Evolutionary conservation across 92 coral and sea anemone species (phyloP).

Genomic region (Siderastrea siderea): DNA sequence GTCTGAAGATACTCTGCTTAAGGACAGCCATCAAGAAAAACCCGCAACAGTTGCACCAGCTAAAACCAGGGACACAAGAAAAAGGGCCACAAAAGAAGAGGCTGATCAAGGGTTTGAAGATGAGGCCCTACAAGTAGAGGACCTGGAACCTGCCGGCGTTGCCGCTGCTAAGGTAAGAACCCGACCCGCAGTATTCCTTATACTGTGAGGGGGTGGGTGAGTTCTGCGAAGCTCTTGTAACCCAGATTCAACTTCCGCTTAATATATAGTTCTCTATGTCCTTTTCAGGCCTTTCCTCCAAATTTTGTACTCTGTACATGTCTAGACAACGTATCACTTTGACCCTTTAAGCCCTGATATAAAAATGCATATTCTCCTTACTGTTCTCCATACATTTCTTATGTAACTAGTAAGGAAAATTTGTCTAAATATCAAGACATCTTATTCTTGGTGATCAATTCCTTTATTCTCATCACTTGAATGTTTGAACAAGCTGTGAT

Average conservation of each 20-base stretch:
- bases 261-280: not conserved
- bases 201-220: not conserved
- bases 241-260: not conserved
- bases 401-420: no score
- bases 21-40: conserved; percentile 34
- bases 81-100: conserved; percentile 31
- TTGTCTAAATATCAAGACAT: no score
- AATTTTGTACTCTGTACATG: not conserved
- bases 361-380: no score
- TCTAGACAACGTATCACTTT: not conserved
- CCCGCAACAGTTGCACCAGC: conserved; percentile 8
- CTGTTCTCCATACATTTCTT: no score
- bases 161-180: conserved; percentile 67
- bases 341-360: not conserved
- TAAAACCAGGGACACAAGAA: conserved; percentile 5
- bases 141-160: conserved; percentile 84
- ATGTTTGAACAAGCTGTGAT: no score
- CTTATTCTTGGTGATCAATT: no score
- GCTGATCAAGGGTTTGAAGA: conserved; percentile 45
- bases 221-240: not conserved
- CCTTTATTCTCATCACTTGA: no score
- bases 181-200: no score
- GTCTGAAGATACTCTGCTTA: conserved; percentile 61
- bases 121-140: conserved; percentile 78
- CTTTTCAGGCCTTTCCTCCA: not conserved